phyloP scores from a whole-genome alignment of 2,797 vertebrate species.

The Arctocebus calabarensis region DNA sequence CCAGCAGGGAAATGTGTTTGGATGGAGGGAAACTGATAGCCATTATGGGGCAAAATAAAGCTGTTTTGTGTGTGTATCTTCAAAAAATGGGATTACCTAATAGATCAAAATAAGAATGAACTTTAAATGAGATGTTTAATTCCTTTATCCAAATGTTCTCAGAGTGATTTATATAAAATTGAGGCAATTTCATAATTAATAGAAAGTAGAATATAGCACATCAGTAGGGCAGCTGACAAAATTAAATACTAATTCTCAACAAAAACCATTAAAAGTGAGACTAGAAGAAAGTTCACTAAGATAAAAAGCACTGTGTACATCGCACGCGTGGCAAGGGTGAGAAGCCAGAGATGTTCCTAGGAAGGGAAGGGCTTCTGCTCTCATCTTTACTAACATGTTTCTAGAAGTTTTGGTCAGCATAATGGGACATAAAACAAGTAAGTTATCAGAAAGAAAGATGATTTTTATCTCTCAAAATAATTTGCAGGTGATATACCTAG shows the following conservation, averaged over 20 bases:
- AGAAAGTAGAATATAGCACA: not conserved
- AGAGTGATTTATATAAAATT: not conserved
- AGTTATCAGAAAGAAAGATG: not conserved
- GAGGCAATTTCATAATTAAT: not conserved
- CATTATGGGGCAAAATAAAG: not conserved
- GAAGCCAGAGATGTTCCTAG: not conserved
- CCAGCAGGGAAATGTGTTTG: fast-evolving
- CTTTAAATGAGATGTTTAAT: not conserved
- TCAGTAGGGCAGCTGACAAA: not conserved
- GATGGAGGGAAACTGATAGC: not conserved
- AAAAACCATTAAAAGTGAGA: slow-evolving; percentile 2
- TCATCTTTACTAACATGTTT: not conserved
- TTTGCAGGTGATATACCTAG: not conserved
- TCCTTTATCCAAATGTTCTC: slow-evolving; percentile 3
- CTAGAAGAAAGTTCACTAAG: not conserved
- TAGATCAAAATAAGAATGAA: not conserved
- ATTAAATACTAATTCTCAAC: not conserved
- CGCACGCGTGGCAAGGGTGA: fast-evolving
- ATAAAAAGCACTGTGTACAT: fast-evolving
- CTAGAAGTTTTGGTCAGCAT: not conserved
- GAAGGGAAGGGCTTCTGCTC: too few species aligned
- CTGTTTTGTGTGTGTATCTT: not conserved
- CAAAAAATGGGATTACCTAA: not conserved
- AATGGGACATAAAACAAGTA: not conserved
- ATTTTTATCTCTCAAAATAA: not conserved